Base-by-base conservation (phyloP, 2,113 vertebrate genomes). In the Piprites chloris region DNA sequence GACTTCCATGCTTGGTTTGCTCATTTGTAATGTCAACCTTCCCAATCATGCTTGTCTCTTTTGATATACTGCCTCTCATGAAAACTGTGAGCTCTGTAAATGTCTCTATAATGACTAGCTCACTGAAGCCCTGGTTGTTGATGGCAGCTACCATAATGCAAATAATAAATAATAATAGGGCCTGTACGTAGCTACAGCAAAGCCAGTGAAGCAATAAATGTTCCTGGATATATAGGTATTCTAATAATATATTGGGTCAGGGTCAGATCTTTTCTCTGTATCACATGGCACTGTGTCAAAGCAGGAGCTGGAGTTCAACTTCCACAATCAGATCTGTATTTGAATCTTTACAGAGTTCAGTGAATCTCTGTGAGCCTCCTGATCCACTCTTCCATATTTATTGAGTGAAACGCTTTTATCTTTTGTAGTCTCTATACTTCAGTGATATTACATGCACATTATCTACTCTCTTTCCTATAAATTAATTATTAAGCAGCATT, bases 81-180 rank as follows among this genome's bases (percentile, higher is more conserved):
- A 90, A 90, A 69, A 80, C 46, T 66, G 56, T 66, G 83, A 94
- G 75, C 28, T 71, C 82, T 95, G 53, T 80, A 95, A 88, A 90
- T 66, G 79, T 88, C 67, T 86, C 71, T 83, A 17, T 90, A 93
- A 96, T 85, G 71, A 90, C 82, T 61, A 53, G n/a, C 67, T 94
- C 67, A 69, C 75, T 66, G 59, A 80, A 92, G 32, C 59, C 8
- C 41, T 84, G 33, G 63, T 66, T 4, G 14, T 80, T 83, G 82
- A 62, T 80, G 72, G 72, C 59, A 93, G 79, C 63, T 86, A 78
- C 76, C 65, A 49, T 81, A 89, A 94, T 85, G 73, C 61, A 75
- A 90, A 91, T 93, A 93, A 95, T 90, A 90, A 94, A 93, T 93
- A 87, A 92, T 73, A 87, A 53, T 72, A 73, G 28, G 42, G 33